Conservation (phyloP, 2,113 vertebrate species). For the Cathartes aura region DNA sequence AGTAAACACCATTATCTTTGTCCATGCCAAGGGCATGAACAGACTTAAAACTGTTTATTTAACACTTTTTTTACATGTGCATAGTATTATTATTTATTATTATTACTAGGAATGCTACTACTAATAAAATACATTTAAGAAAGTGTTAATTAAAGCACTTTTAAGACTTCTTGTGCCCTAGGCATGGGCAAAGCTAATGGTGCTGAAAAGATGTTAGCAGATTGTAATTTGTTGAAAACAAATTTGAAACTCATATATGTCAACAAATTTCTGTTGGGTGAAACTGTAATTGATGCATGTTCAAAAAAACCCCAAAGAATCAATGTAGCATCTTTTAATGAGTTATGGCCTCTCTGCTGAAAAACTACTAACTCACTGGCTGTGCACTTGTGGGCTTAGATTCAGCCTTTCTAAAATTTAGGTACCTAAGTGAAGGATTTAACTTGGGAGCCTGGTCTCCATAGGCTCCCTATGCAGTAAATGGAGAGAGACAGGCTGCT, state of each 20-base stretch:
- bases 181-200: background rate
- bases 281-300: background rate
- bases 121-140: background rate
- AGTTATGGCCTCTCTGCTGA: background rate
- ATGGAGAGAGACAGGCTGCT: background rate
- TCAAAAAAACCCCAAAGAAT: rapidly evolving
- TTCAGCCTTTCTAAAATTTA: background rate
- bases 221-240: background rate
- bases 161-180: background rate
- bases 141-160: background rate
- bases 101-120: background rate
- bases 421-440: background rate
- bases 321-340: background rate
- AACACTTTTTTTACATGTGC: background rate
- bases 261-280: background rate
- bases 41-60: background rate
- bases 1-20: background rate
- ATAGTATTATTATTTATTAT: background rate
- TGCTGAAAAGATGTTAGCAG: background rate
- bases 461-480: background rate
- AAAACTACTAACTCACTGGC: background rate
- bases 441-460: background rate
- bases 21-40: background rate
- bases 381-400: background rate
- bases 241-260: background rate